Evolutionary conservation across 2,113 vertebrate genomes (phyloP).

Genomic region (Sminthopsis crassicaudata): DNA sequence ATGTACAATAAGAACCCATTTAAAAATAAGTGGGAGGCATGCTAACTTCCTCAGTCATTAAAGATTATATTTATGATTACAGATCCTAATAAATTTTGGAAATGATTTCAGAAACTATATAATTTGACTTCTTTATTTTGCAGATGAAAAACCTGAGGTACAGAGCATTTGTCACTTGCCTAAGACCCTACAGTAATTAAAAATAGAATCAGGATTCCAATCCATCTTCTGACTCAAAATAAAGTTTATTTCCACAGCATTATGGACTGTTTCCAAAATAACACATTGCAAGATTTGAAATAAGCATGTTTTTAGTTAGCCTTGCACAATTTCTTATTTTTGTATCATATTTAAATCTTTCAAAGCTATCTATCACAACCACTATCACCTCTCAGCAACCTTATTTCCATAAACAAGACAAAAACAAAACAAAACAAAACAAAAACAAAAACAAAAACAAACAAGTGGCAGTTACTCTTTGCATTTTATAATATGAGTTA

Average conservation of each 20-base stretch:
- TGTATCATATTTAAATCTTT: background rate
- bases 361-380: background rate
- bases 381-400: background rate
- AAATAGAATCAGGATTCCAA: background rate
- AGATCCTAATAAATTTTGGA: background rate
- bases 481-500: background rate
- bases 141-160: background rate
- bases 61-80: background rate
- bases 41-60: background rate
- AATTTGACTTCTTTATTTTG: background rate
- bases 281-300: background rate
- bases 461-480: background rate
- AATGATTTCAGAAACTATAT: background rate
- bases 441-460: too few species aligned
- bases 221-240: background rate
- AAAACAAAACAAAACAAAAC: too few species aligned
- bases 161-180: background rate
- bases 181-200: background rate
- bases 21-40: background rate
- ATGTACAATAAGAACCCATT: background rate
- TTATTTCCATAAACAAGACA: background rate
- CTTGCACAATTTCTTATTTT: background rate
- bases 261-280: background rate
- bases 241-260: background rate
- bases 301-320: background rate